Evolutionary conservation across 2,797 vertebrate genomes (phyloP), one percentile per base, ranked within the genome.

Genomic region (Cyprinella venusta): DNA sequence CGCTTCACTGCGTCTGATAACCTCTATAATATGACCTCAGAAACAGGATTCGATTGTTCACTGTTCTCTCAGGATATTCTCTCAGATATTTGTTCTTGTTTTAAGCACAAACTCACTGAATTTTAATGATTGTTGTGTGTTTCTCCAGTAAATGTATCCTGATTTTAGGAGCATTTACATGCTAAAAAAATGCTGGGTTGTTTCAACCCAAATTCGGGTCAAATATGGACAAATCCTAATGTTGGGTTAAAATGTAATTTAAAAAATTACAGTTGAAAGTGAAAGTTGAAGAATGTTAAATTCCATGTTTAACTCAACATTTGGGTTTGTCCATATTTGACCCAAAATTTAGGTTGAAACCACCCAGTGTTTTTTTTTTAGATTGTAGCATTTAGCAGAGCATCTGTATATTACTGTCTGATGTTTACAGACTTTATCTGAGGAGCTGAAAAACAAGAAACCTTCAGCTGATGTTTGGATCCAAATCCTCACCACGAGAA

Each of bases 401-500:
- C n/a, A 3, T 61, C 24, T 4, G 30, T 36, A 8, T 5, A n/a
- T 75, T 15, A 15, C 45, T 15, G 1, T 15, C 15, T 48, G 6
- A 19, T 79, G 42, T 81, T 38, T 59, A 6, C 75, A 95, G 94
- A 15, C 79, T 79, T 91, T 95, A 10, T 80, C 30, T 19, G 88
- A 86, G 0, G 89, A 94, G 33, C 81, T 95, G 1, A 87, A 84
- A 9, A 88, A 68, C 9, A 93, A 93, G 79, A 94, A 94, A 84
- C 88, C 86, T 0, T 87, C 91, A 0, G 64, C 84, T 1, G 87
- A 0, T 4, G 84, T 89, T 0, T 94, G 92, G 94, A 93, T 94
- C 24, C 59, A 85, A 64, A 90, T 92, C 26, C 85, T 95, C 68
- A 94, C 94, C 18, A 90, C 91, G 0, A 90, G 94, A 90, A 59